Evolutionary conservation across 1,140 invertebrate genomes (phyloP).

Genomic region (Drosophila nigromelanica): DNA sequence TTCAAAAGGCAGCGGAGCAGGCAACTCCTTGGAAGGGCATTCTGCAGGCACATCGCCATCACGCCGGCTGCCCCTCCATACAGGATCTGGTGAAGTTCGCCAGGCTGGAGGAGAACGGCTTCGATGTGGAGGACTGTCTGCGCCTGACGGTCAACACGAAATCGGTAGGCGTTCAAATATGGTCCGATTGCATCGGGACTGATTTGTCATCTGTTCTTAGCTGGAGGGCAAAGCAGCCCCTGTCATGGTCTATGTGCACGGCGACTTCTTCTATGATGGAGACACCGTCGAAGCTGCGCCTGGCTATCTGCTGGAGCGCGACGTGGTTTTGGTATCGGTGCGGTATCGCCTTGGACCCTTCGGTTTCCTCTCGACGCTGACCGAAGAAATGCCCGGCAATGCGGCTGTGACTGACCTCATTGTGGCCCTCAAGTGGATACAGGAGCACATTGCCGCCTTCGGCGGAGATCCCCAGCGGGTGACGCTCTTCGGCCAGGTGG

Average conservation of each 20-base stretch:
- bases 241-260: slow-evolving; percentile 83
- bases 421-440: slow-evolving; percentile 87
- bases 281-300: slow-evolving; percentile 69
- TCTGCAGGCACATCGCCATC: slow-evolving; percentile 61
- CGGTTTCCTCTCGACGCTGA: slow-evolving; percentile 86
- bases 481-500: slow-evolving; percentile 86
- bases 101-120: slow-evolving; percentile 55
- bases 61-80: slow-evolving; percentile 75
- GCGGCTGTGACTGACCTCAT: slow-evolving; percentile 88
- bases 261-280: slow-evolving; percentile 81
- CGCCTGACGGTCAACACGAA: slow-evolving; percentile 71
- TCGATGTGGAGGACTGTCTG: slow-evolving; percentile 75
- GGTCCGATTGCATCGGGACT: background rate
- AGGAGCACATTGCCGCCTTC: slow-evolving; percentile 87
- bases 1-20: slow-evolving; percentile 60
- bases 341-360: slow-evolving; percentile 85
- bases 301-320: slow-evolving; percentile 83
- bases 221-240: slow-evolving; percentile 55
- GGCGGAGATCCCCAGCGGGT: slow-evolving; percentile 88
- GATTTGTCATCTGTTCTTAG: slow-evolving; percentile 25
- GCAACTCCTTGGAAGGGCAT: slow-evolving; percentile 84
- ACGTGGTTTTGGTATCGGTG: slow-evolving; percentile 84
- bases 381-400: slow-evolving; percentile 87
- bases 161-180: slow-evolving; percentile 42
- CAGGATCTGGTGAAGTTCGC: slow-evolving; percentile 59